Conservation (phyloP, 2,888 invertebrate species). For the Leptinotarsa haldemani region DNA sequence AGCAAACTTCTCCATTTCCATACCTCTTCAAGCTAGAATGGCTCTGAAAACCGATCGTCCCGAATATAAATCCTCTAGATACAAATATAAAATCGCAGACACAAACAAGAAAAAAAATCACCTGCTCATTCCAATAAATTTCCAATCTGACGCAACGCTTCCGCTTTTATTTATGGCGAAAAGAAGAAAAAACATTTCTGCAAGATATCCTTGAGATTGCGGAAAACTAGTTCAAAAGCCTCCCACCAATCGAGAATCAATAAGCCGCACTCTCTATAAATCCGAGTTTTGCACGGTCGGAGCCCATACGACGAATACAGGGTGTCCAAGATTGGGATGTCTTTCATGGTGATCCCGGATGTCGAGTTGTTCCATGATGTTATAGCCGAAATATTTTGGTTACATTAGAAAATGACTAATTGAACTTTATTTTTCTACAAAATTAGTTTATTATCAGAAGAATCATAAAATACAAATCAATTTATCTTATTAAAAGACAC, state of each 20-base stretch:
- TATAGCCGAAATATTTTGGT: too few relatives aligned
- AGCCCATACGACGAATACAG: slow-evolving; percentile 42
- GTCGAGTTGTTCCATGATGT: too few relatives aligned
- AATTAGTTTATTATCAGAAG: too few relatives aligned
- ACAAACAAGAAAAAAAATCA: slow-evolving; percentile 29
- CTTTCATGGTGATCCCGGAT: neutral
- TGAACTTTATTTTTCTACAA: too few relatives aligned
- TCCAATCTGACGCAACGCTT: slow-evolving; percentile 38
- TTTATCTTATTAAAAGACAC: too few relatives aligned
- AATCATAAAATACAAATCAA: too few relatives aligned
- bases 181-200: slow-evolving; percentile 39
- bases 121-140: slow-evolving; percentile 43
- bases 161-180: slow-evolving; percentile 38
- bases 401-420: too few relatives aligned
- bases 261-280: slow-evolving; percentile 59
- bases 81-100: slow-evolving; percentile 21
- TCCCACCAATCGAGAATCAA: slow-evolving; percentile 57
- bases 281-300: slow-evolving; percentile 53
- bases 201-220: slow-evolving; percentile 42
- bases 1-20: neutral
- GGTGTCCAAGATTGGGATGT: neutral
- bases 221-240: slow-evolving; percentile 53
- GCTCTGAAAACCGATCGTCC: slow-evolving; percentile 11
- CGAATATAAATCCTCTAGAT: slow-evolving; percentile 21
- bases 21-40: neutral